phyloP scores from a whole-genome alignment of 1,140 invertebrate genomes.

The Acromyrmex charruanus region DNA sequence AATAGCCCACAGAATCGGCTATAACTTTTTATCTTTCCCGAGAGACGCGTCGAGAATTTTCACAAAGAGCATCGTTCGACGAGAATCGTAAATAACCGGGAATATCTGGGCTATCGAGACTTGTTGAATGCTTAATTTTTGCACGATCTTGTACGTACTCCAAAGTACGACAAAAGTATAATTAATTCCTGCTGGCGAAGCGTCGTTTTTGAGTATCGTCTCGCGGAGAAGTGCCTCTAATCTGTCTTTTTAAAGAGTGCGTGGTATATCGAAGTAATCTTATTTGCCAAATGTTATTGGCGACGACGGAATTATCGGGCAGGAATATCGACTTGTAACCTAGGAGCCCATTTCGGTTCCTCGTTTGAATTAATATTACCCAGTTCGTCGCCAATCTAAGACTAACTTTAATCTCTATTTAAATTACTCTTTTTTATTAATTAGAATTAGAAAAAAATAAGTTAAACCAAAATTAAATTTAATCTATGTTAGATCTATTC shows the following conservation, averaged over 20 bases:
- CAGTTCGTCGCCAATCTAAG: no score
- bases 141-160: neutral
- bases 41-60: neutral
- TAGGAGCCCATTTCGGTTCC: neutral
- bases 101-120: neutral
- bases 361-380: neutral
- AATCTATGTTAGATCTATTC: no score
- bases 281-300: slow-evolving; percentile 18
- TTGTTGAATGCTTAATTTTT: slow-evolving; percentile 17
- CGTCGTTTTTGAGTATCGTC: neutral
- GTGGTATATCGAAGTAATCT: neutral
- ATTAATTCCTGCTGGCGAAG: neutral
- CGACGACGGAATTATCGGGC: slow-evolving; percentile 15
- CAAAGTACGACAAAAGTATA: neutral
- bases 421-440: no score
- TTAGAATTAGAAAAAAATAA: no score
- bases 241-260: neutral
- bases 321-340: no score
- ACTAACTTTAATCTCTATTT: no score
- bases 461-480: no score
- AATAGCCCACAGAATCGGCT: neutral
- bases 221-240: neutral
- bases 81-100: neutral
- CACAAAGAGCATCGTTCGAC: no score
- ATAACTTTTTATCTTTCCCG: neutral